Evolutionary conservation across 2,888 invertebrate species (phyloP).

Genomic region (Esperia sulphurella): DNA sequence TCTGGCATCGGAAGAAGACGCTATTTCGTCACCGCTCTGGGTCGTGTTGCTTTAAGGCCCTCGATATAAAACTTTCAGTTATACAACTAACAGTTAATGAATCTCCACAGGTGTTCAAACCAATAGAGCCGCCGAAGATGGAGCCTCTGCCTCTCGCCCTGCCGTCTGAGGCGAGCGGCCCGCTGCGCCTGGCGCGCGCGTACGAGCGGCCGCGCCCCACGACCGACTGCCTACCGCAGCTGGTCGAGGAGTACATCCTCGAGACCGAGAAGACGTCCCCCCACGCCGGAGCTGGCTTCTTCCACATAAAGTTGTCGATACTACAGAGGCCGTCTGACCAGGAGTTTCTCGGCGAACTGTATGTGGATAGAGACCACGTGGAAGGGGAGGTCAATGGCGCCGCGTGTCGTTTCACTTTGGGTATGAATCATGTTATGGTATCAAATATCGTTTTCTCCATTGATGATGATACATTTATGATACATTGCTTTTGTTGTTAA

Average conservation of each 20-base stretch:
- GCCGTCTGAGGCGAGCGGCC: slow-evolving; percentile 68
- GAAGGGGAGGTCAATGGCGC: slow-evolving; percentile 88
- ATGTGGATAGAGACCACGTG: slow-evolving; percentile 91
- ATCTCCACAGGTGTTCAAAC: slow-evolving; percentile 74
- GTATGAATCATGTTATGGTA: slow-evolving; percentile 29
- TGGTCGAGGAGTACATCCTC: slow-evolving; percentile 92
- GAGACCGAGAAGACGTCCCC: slow-evolving; percentile 88
- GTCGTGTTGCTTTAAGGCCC: too few relatives aligned
- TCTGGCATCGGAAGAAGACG: too few relatives aligned
- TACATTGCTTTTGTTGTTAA: too few relatives aligned
- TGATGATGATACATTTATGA: too few relatives aligned
- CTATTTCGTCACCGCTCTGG: too few relatives aligned
- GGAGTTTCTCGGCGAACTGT: slow-evolving; percentile 93
- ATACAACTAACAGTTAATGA: neutral
- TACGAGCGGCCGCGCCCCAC: slow-evolving; percentile 82
- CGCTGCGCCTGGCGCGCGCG: slow-evolving; percentile 62
- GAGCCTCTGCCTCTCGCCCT: slow-evolving; percentile 79
- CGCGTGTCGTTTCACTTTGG: slow-evolving; percentile 87
- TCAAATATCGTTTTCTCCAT: too few relatives aligned
- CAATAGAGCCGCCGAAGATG: slow-evolving; percentile 82
- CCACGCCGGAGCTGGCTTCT: slow-evolving; percentile 81
- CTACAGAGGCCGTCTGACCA: slow-evolving; percentile 92
- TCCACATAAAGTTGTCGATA: slow-evolving; percentile 92
- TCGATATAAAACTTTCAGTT: too few relatives aligned
- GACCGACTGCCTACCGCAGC: slow-evolving; percentile 86